These are phyloP conservation scores for Dolichopus griseipennis DNA, from an alignment of 2,888 invertebrate species.

Conservation along the genomic window DNA sequence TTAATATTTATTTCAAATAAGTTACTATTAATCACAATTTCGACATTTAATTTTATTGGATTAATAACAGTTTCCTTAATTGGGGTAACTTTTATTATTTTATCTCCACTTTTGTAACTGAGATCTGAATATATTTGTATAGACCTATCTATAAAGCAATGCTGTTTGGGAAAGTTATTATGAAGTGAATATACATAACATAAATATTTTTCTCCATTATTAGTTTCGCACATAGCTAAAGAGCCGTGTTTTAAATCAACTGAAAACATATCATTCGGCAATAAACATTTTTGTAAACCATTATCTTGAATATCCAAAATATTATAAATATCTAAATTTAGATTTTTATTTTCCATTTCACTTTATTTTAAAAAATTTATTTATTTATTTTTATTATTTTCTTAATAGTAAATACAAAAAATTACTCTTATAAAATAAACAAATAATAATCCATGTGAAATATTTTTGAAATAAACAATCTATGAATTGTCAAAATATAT, in stretches of 20 bases:
- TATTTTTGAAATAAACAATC: too few relatives aligned
- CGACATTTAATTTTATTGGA: not conserved
- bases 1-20: not conserved
- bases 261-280: conserved; percentile 23
- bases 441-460: too few relatives aligned
- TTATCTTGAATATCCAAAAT: not conserved
- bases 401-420: too few relatives aligned
- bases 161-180: conserved; percentile 20
- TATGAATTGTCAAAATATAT: too few relatives aligned
- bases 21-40: not conserved
- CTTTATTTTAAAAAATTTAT: too few relatives aligned
- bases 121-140: conserved; percentile 24
- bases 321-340: not conserved
- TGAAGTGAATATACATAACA: conserved; percentile 26
- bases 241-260: conserved; percentile 15
- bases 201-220: conserved; percentile 23
- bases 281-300: conserved; percentile 25
- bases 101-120: not conserved
- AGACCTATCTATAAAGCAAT: conserved; percentile 29
- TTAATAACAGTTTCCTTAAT: not conserved
- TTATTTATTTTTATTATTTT: too few relatives aligned
- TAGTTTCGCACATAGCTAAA: conserved; percentile 28
- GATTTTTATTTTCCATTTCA: not conserved
- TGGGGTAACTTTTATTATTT: not conserved
- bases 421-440: too few relatives aligned